Conservation (phyloP, 2,888 invertebrate genomes). For the Iphiclides podalirius region DNA sequence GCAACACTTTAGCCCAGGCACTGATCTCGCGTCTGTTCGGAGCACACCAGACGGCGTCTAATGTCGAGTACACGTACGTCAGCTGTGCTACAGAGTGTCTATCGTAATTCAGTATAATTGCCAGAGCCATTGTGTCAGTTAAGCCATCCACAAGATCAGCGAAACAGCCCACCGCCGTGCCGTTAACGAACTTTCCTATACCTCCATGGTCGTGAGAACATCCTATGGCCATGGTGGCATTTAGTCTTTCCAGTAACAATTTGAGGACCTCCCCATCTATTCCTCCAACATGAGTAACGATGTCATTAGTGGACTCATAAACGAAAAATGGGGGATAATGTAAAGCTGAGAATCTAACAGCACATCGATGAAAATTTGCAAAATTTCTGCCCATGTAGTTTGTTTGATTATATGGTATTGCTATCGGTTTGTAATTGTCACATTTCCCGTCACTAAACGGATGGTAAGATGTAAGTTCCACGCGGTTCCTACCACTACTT, state of each 20-base stretch:
- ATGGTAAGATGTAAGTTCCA: conserved; percentile 43
- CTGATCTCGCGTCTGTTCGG: conserved; percentile 44
- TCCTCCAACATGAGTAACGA: conserved; percentile 37
- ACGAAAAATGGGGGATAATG: conserved; percentile 37
- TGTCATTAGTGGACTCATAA: conserved; percentile 33
- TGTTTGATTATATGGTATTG: conserved; percentile 28
- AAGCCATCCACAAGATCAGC: conserved; percentile 38
- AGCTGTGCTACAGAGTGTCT: conserved; percentile 40
- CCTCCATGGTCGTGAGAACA: conserved; percentile 29
- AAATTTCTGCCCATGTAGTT: conserved; percentile 47
- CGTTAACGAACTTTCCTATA: conserved; percentile 37
- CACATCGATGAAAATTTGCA: conserved; percentile 49
- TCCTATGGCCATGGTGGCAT: conserved; percentile 40
- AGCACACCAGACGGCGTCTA: conserved; percentile 46
- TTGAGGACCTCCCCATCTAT: conserved; percentile 41
- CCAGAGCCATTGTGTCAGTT: conserved; percentile 46
- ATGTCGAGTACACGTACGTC: conserved; percentile 37
- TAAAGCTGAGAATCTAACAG: conserved; percentile 38
- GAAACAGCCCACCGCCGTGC: conserved; percentile 37
- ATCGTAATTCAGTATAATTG: conserved; percentile 34
- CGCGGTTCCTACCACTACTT: conserved; percentile 23
- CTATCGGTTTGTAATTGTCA: conserved; percentile 39
- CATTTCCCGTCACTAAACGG: conserved; percentile 46
- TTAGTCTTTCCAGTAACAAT: conserved; percentile 38
- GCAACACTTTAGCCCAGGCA: conserved; percentile 44